Evolutionary conservation across 2,888 invertebrate species (phyloP).

Genomic region (Pterostichus madidus): DNA sequence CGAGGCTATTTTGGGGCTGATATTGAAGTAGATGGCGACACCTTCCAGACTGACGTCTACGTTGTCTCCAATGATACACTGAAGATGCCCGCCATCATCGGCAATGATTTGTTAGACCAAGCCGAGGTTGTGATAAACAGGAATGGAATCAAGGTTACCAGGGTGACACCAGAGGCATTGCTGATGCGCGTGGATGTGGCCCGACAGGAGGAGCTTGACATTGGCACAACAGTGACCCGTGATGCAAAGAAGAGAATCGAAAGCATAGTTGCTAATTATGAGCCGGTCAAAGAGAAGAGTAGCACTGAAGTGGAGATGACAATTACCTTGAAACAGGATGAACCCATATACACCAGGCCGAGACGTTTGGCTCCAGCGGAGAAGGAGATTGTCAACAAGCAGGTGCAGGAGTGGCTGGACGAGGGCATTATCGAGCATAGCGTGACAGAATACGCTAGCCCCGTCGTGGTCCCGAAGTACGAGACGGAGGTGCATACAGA

Average conservation of each 20-base stretch:
- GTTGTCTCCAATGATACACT: background rate
- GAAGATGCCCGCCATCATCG: constrained; percentile 13
- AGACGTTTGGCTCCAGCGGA: constrained; percentile 68
- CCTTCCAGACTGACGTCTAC: background rate
- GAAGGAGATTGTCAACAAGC: constrained; percentile 66
- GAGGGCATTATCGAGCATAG: constrained; percentile 63
- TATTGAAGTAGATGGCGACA: constrained; percentile 20
- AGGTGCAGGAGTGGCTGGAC: constrained; percentile 69
- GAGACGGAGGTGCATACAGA: no score
- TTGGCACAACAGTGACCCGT: background rate
- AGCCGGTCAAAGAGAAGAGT: background rate
- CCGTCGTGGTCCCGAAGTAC: no score
- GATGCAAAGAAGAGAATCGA: background rate
- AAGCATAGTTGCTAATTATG: background rate
- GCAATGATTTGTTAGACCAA: constrained; percentile 37
- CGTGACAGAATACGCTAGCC: no score
- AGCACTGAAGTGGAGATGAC: constrained; percentile 67
- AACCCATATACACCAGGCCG: constrained; percentile 67
- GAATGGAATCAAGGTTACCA: background rate
- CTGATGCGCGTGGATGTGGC: background rate
- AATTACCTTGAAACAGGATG: constrained; percentile 68
- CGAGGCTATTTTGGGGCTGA: constrained; percentile 3
- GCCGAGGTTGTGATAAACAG: constrained; percentile 1
- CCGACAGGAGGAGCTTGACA: constrained; percentile 22
- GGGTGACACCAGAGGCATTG: background rate